Evolutionary conservation across 2,113 vertebrate species (phyloP), one percentile per base, ranked within the genome.

Genomic region (Piaya cayana): DNA sequence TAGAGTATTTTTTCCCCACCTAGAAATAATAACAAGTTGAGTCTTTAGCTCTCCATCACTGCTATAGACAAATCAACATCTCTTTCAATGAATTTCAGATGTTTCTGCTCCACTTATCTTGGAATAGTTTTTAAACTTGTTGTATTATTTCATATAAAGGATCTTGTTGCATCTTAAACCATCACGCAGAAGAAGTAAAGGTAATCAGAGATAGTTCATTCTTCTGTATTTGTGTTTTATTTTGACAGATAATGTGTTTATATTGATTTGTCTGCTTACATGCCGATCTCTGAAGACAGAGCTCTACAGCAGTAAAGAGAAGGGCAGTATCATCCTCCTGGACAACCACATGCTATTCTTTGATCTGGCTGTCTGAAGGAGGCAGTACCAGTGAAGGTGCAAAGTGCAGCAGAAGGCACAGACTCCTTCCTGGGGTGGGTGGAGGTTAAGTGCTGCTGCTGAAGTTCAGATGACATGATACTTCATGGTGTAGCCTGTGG

Each of bases 401-500:
- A 32, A 37, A 45, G 16, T 50, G 18, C 34, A 63, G 39, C 32
- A 60, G 68, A 39, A 69, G 32, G 37, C 60, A 49, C 0, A 1
- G 56, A 30, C 9, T 15, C 34, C 37, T 75, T 85, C 34, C 50
- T 32, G 55, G 27, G 15, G 6, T 62, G 50, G 25, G 10, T 62
- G 50, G 25, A 12, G n/a, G 53, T 0, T 19, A 21, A 25, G 15
- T 34, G 64, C 49, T 88, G 36, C 12, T 39, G 16, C 67, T 34
- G 45, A 67, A 43, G 20, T 58, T 67, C 3, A 5, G 65, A 9
- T 63, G 53, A 34, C 15, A 14, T 1, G 14, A 36, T 77, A 25
- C 34, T 71, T 34, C 13, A 9, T 0, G 0, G 26, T 36, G n/a
- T 20, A 76, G 29, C 19, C 43, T 1, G 0, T 65, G 49, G 63